Base-by-base conservation (phyloP, 2,888 invertebrate species). In the Pseudoips prasinana region DNA sequence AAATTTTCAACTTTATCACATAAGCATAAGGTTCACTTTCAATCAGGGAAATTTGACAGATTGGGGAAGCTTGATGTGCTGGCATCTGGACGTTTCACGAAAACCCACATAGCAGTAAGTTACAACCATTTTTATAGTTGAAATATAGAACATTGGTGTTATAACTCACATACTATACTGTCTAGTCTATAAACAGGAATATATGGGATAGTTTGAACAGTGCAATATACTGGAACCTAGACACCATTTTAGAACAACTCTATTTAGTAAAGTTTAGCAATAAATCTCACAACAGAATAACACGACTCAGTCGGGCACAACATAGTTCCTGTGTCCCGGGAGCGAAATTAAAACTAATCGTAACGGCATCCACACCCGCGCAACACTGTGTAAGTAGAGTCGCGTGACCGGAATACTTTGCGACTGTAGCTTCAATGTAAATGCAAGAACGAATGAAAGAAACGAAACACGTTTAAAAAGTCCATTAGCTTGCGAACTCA, bases 281-380 rank as follows among this genome's bases (percentile, higher is more conserved):
- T 70, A 65, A 70, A 67, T 67, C 60, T 48, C 39, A 31, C 28
- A 38, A 45, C 50, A 51, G 42, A 43, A 46, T 46, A 45, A 39
- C 44, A 31, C 32, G 29, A 45, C 38, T 39, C 40, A 42, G 38
- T 47, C 39, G 40, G 31, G 49, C 36, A 42, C 39, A 29, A 50
- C 61, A 64, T 62, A 66, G 62, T 64, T 62, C 38, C 55, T 58
- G 50, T 57, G 53, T 65, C 65, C 60, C 61, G 34, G 44, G 60
- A 55, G 65, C 30, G 53, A 71, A 75, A 73, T 73, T 68, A 69
- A 71, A 75, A 68, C 64, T 67, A 73, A 73, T 73, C 70, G 64
- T 51, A 54, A 59, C 46, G 55, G 55, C 58, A 60, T 60, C 45
- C 45, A 53, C 54, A 43, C 36, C 45, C 28, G 40, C 56, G 39